Conservation (phyloP, 1,140 invertebrate species). For the Pogonomyrmex californicus region DNA sequence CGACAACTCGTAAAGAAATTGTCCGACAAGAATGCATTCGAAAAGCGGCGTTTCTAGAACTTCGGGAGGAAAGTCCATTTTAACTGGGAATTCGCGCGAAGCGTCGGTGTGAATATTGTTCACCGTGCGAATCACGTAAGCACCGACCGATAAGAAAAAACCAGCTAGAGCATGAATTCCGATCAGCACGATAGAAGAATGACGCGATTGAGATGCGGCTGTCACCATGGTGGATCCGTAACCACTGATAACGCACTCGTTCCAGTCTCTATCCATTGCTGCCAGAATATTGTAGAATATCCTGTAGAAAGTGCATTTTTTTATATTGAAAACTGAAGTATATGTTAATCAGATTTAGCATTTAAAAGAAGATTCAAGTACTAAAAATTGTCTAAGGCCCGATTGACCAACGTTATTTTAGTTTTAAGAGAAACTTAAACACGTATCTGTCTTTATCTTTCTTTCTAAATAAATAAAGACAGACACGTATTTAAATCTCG, state of each 20-base stretch:
- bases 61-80: slow-evolving; percentile 55
- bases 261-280: slow-evolving; percentile 28
- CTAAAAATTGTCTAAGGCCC: background rate
- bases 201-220: background rate
- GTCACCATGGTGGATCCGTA: background rate
- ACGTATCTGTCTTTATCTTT: too few species aligned
- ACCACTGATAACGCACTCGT: background rate
- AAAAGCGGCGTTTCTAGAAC: slow-evolving; percentile 24
- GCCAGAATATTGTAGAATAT: slow-evolving; percentile 33
- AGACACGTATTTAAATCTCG: too few species aligned
- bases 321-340: background rate
- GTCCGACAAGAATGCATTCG: slow-evolving; percentile 19
- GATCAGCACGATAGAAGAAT: background rate
- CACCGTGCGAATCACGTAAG: background rate
- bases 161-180: background rate
- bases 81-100: slow-evolving; percentile 39
- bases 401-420: too few species aligned
- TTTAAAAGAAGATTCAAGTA: background rate
- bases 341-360: background rate
- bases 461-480: too few species aligned
- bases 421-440: too few species aligned
- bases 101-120: background rate
- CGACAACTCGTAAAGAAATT: slow-evolving; percentile 25
- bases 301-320: slow-evolving; percentile 7
- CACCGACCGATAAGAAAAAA: slow-evolving; percentile 7